Evolutionary conservation across 2,888 invertebrate species (phyloP).

Genomic region (Apamea epomidion): DNA sequence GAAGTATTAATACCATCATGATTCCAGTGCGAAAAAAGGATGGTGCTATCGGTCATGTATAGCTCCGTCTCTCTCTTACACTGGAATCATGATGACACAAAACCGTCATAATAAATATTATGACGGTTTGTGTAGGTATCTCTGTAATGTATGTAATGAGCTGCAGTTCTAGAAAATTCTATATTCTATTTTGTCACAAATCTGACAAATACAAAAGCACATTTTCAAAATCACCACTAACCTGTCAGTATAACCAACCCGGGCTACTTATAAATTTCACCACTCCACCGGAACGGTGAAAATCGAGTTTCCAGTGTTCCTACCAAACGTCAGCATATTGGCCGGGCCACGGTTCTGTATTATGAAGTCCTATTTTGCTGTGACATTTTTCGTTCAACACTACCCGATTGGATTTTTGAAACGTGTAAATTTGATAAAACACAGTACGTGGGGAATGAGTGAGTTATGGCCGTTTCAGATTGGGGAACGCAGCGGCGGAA

Average conservation of each 20-base stretch:
- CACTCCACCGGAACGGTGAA: conserved; percentile 80
- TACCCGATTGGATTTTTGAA: conserved; percentile 87
- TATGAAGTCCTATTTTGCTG: conserved; percentile 87
- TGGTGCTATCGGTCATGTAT: too few species aligned
- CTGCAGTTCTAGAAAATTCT: background rate
- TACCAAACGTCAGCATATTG: conserved; percentile 86
- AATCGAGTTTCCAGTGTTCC: conserved; percentile 84
- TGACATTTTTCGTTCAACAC: conserved; percentile 88
- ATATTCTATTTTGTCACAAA: background rate
- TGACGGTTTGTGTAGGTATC: too few species aligned
- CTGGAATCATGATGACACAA: background rate
- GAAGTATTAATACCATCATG: too few species aligned
- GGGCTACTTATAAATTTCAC: conserved; percentile 77
- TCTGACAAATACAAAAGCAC: background rate
- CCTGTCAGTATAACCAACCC: conserved; percentile 61
- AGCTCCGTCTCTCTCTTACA: background rate
- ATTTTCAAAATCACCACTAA: conserved; percentile 37
- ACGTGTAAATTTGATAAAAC: conserved; percentile 89
- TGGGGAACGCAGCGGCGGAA: conserved; percentile 57
- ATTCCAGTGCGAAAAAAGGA: too few species aligned
- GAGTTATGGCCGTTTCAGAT: conserved; percentile 71
- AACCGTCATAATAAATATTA: background rate
- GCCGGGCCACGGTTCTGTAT: conserved; percentile 82
- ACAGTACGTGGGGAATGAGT: conserved; percentile 74
- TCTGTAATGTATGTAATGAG: background rate